Conservation (phyloP, 2,113 vertebrate genomes). For the Genyomyrus donnyi region DNA sequence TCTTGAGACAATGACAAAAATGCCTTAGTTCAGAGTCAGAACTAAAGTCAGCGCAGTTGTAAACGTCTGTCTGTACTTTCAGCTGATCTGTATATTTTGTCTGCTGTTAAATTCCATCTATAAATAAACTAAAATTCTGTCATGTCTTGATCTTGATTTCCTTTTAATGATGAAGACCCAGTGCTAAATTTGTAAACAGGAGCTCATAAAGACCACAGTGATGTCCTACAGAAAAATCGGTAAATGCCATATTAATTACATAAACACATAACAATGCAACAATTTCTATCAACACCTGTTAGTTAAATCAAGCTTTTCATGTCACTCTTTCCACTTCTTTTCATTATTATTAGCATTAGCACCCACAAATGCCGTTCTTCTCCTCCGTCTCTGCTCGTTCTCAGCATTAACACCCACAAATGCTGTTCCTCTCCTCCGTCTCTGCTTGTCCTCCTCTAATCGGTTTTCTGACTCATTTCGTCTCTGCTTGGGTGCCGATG, state of each 20-base stretch:
- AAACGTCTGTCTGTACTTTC: slow-evolving; percentile 39
- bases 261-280: neutral
- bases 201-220: neutral
- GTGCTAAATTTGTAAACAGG: neutral
- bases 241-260: neutral
- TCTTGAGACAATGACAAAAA: slow-evolving; percentile 49
- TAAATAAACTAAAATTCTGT: slow-evolving; percentile 45
- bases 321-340: neutral
- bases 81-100: slow-evolving; percentile 75
- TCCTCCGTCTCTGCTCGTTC: neutral
- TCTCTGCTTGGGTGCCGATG: neutral
- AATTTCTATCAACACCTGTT: neutral
- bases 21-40: slow-evolving; percentile 50
- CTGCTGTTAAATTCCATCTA: slow-evolving; percentile 55
- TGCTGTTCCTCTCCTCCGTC: neutral
- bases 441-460: neutral
- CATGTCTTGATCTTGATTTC: neutral
- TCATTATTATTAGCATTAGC: neutral
- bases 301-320: neutral
- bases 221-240: neutral
- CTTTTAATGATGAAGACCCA: neutral
- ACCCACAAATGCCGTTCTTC: neutral
- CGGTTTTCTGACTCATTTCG: too few species aligned
- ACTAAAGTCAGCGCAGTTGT: slow-evolving; percentile 44
- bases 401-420: neutral